A percentile compares a stretch with the other conserved stretches of the same genome.
Evolutionary conservation across 1,140 invertebrate genomes (phyloP).

Genomic region (Ericerus pela): DNA sequence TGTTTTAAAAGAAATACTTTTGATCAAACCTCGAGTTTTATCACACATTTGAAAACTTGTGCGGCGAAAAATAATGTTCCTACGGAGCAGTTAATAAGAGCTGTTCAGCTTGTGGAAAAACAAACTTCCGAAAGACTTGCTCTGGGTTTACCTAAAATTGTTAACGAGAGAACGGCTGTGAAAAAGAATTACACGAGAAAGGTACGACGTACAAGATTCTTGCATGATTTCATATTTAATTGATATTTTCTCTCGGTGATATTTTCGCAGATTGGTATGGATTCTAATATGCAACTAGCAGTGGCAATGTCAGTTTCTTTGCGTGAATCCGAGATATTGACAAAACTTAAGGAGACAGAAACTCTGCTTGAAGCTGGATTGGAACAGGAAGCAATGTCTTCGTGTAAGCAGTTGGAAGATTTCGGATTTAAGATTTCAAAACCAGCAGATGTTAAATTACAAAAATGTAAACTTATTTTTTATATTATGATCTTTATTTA

Average conservation of each 20-base stretch:
- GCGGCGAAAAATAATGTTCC: conserved; percentile 34
- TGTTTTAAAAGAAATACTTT: conserved; percentile 16
- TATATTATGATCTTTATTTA: too few species aligned
- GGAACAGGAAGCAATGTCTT: conserved; percentile 18
- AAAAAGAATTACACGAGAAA: conserved; percentile 15
- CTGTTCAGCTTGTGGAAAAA: conserved; percentile 33
- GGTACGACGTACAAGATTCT: background rate
- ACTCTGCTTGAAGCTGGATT: conserved; percentile 21
- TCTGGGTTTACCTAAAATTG: conserved; percentile 27
- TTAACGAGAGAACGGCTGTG: conserved; percentile 9
- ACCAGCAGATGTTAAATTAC: conserved; percentile 14
- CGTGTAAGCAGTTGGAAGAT: conserved; percentile 17
- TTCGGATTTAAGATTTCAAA: conserved; percentile 17
- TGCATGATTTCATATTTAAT: background rate
- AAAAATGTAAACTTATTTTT: conserved; percentile 25
- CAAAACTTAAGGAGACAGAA: conserved; percentile 29
- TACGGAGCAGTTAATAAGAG: conserved; percentile 32
- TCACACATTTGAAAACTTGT: conserved; percentile 35
- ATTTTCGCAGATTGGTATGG: conserved; percentile 26
- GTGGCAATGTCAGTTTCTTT: conserved; percentile 36
- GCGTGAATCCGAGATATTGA: conserved; percentile 31
- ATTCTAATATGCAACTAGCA: conserved; percentile 34
- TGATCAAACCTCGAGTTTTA: conserved; percentile 8
- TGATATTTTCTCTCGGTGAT: background rate
- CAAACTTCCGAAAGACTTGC: conserved; percentile 34